Base-by-base conservation (phyloP, 2,797 vertebrate species). In the Mormyrops boulengeri region DNA sequence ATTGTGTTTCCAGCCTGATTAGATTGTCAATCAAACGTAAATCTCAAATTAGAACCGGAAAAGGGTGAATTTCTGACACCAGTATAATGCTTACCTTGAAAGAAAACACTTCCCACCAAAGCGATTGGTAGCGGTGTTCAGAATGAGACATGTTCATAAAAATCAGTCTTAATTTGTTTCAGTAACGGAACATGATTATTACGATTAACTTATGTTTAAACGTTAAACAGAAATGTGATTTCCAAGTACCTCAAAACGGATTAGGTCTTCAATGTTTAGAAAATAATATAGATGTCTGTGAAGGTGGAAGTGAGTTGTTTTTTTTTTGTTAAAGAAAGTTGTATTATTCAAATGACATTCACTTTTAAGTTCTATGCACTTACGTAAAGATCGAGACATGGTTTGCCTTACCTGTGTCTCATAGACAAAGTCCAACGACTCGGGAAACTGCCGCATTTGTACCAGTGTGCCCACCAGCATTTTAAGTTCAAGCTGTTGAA, bases 351-450 rank as follows among this genome's bases (percentile, higher is more conserved):
- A 82, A 82, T 34, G 11, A 69, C 86, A 73, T 84, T 22, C 44
- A 69, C 80, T 85, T 91, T 90, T 91, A 82, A 82, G 91, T 91
- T 91, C 91, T 91, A 91, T 91, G 91, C 91, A 92, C 90, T 91
- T 91, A 90, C 80, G 19, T 88, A 88, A 91, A 86, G 19, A 66
- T 84, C 50, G 57, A 89, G 62, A 86, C 88, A 90, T 90, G 91
- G 26, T 77, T 88, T 66, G 80, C 55, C 66, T 92, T 90, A 89
- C 66, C 34, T 91, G 34, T 88, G 60, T 62, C 47, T 90, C 47
- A 47, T 34, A 49, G 53, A 50, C 73, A 47, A 49, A 50, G 89
- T 85, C 19, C 47, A 62, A 1, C 57, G 80, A 69, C 14, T 41
- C 47, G 84, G 55, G 22, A 60, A 89, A 85, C 89, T 90, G 89